A percentile compares a stretch with the other conserved stretches of the same genome.
Evolutionary conservation across 2,888 invertebrate species (phyloP).

Genomic region (Andrena bucephala): DNA sequence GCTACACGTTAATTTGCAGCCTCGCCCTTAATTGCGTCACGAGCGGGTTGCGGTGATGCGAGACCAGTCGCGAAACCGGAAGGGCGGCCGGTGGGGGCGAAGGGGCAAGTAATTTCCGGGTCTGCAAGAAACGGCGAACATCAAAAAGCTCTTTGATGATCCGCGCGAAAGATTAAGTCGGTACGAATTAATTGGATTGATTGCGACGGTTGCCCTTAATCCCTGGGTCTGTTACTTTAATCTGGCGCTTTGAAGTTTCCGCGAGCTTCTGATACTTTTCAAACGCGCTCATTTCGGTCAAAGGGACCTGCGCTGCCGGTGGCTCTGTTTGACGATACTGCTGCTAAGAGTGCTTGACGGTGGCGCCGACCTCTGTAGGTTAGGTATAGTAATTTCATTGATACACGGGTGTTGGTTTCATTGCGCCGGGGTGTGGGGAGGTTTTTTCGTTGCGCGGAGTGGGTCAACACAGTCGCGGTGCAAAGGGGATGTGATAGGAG

Average conservation of each 20-base stretch:
- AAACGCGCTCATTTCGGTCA: too few relatives aligned
- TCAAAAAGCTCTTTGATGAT: constrained; percentile 38
- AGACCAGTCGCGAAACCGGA: not conserved
- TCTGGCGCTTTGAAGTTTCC: constrained; percentile 8
- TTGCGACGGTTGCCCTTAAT: constrained; percentile 1
- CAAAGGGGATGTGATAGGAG: too few relatives aligned
- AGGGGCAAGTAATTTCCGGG: constrained; percentile 34
- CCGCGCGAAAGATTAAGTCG: constrained; percentile 39
- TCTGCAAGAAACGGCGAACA: constrained; percentile 33
- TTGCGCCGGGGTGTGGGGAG: too few relatives aligned
- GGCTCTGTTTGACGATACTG: too few relatives aligned
- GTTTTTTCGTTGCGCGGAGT: too few relatives aligned
- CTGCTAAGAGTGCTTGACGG: too few relatives aligned
- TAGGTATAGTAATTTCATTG: too few relatives aligned
- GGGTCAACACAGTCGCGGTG: too few relatives aligned
- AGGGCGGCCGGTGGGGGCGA: not conserved
- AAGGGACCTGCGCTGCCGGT: too few relatives aligned
- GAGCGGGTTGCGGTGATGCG: constrained; percentile 6
- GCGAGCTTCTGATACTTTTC: too few relatives aligned
- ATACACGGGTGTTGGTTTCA: too few relatives aligned
- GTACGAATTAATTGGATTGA: constrained; percentile 51
- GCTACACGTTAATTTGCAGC: constrained; percentile 22
- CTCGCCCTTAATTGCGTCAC: constrained; percentile 25
- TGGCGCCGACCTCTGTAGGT: too few relatives aligned
- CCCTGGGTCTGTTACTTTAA: not conserved